These are phyloP conservation scores for Acheta domesticus DNA, from an alignment of 2,888 invertebrate species.

Conservation along the genomic window DNA sequence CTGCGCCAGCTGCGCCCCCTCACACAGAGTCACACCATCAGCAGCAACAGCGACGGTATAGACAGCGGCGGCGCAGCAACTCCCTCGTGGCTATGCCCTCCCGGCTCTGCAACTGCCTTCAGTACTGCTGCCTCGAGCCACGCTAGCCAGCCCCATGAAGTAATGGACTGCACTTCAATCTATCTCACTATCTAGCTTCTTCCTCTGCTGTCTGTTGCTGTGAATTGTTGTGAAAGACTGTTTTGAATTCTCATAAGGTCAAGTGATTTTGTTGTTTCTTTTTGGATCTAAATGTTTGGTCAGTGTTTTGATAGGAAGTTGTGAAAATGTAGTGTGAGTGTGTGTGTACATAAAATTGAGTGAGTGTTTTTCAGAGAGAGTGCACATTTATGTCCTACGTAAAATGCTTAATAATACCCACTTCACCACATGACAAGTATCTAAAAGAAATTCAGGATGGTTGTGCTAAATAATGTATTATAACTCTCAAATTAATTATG, in stretches of 20 bases:
- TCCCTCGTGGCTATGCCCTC: slow-evolving; percentile 32
- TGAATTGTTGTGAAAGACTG: not conserved
- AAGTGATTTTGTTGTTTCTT: not conserved
- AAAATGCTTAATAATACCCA: not conserved
- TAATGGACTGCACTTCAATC: not conserved
- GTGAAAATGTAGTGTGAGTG: not conserved
- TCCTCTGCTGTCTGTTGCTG: not conserved
- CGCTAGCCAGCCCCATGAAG: slow-evolving; percentile 22
- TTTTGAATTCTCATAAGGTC: not conserved
- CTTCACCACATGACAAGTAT: slow-evolving; percentile 5
- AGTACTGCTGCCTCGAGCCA: slow-evolving; percentile 34
- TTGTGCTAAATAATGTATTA: not conserved
- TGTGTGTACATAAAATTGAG: too few relatives aligned
- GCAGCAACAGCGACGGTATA: not conserved
- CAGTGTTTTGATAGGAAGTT: slow-evolving; percentile 5
- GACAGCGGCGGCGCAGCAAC: slow-evolving; percentile 28
- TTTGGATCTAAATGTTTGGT: not conserved
- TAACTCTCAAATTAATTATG: not conserved
- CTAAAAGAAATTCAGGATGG: slow-evolving; percentile 18
- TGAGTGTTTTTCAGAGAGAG: too few relatives aligned
- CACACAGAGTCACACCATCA: not conserved
- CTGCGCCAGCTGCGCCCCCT: not conserved
- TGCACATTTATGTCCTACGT: too few relatives aligned
- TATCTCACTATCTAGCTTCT: not conserved
- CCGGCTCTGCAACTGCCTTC: slow-evolving; percentile 32